Conservation (phyloP, 2,113 vertebrate species). For the Seriola rivoliana region DNA sequence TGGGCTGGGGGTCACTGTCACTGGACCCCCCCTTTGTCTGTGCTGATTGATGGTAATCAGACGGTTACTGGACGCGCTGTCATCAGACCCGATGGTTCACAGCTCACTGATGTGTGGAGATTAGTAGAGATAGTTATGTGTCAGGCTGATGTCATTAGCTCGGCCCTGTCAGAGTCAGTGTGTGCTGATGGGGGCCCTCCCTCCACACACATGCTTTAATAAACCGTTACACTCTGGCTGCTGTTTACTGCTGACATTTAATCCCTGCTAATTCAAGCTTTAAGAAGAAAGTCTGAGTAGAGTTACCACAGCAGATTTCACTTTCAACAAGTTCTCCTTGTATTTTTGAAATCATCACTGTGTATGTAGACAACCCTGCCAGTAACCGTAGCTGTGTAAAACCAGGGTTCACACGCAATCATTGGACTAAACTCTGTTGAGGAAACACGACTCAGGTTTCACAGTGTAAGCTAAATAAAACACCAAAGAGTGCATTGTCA, state of each 20-base stretch:
- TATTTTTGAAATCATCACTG: too few relatives aligned
- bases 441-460: too few relatives aligned
- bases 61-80: constrained; percentile 28
- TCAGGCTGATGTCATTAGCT: constrained; percentile 50
- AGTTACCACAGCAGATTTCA: too few relatives aligned
- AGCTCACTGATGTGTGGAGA: constrained; percentile 38
- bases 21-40: constrained; percentile 33
- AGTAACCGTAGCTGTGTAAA: too few relatives aligned
- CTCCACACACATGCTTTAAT: not conserved
- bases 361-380: too few relatives aligned
- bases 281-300: not conserved
- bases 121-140: constrained; percentile 22
- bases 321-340: too few relatives aligned
- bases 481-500: too few relatives aligned
- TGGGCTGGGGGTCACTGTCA: constrained; percentile 28
- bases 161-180: not conserved
- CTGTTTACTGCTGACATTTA: not conserved
- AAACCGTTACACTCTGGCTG: constrained; percentile 10
- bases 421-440: too few relatives aligned
- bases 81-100: constrained; percentile 26
- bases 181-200: not conserved
- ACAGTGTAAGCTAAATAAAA: too few relatives aligned
- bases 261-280: not conserved
- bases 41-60: constrained; percentile 48
- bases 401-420: too few relatives aligned